These are phyloP conservation scores for Tenthredo livida DNA, from an alignment of 2,888 invertebrate genomes.

Conservation along the genomic window DNA sequence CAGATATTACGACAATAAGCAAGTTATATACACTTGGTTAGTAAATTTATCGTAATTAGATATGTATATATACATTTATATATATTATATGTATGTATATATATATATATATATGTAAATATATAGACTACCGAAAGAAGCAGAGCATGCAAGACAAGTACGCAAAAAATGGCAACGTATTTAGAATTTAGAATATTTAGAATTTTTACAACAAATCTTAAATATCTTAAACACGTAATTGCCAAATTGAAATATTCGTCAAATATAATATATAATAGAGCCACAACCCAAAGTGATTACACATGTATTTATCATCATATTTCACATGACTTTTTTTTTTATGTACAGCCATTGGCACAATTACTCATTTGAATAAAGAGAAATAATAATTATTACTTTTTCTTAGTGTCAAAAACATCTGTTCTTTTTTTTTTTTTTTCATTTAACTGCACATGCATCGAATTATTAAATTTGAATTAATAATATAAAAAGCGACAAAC, in stretches of 20 bases:
- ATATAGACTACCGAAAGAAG: constrained; percentile 77
- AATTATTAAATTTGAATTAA: constrained; percentile 5
- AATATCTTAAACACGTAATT: constrained; percentile 26
- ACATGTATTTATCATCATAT: constrained; percentile 26
- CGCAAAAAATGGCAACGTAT: constrained; percentile 59
- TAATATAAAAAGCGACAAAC: neutral
- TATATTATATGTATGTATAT: neutral
- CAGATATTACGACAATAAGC: constrained; percentile 55
- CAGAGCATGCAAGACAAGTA: constrained; percentile 76
- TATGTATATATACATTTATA: neutral
- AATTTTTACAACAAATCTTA: neutral
- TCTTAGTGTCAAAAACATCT: neutral
- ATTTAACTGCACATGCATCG: neutral
- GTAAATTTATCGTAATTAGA: constrained; percentile 25
- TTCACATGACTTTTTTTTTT: constrained; percentile 9
- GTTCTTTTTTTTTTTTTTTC: neutral
- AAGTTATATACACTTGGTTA: constrained; percentile 55
- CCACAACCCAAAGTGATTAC: constrained; percentile 53
- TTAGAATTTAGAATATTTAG: neutral
- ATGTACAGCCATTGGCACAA: constrained; percentile 28
- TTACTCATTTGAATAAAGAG: constrained; percentile 60
- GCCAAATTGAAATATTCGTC: constrained; percentile 33
- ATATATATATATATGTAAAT: constrained; percentile 31
- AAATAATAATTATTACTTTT: constrained; percentile 28
- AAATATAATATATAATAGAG: constrained; percentile 46